Percentiles rank a stretch among this genome's conserved stretches.
Evolutionary conservation across 1,140 invertebrate genomes (phyloP).

Genomic region (Saccostrea glomerata): DNA sequence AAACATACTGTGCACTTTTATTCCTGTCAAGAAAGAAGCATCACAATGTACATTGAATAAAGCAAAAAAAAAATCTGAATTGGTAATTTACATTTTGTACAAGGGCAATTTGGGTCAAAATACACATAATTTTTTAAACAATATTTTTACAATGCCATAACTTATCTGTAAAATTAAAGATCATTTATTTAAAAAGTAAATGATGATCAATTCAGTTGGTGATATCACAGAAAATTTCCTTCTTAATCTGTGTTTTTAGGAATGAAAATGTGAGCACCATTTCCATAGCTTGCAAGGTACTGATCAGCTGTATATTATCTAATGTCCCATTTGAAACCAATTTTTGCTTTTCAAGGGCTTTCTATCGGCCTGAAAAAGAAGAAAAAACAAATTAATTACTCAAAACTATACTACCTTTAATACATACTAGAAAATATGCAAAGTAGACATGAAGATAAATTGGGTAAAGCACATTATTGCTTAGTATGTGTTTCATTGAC

Average conservation of each 20-base stretch:
- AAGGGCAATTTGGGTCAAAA: neutral
- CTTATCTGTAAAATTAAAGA: neutral
- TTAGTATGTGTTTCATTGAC: too few species aligned
- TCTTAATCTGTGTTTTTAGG: neutral
- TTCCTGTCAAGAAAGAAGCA: neutral
- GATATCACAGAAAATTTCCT: neutral
- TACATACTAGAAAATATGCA: too few species aligned
- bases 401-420: too few species aligned
- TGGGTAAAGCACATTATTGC: too few species aligned
- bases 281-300: neutral
- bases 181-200: neutral
- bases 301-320: neutral
- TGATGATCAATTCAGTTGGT: neutral
- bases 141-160: neutral
- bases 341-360: constrained; percentile 50
- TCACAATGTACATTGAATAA: neutral
- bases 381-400: constrained; percentile 13
- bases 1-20: neutral
- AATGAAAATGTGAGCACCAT: neutral
- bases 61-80: neutral
- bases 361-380: constrained; percentile 48
- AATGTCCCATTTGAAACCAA: constrained; percentile 21
- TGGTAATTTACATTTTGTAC: neutral
- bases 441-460: too few species aligned
- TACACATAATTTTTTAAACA: neutral